These are phyloP conservation scores for Motacilla alba DNA, from an alignment of 2,113 vertebrate species.

Conservation along the genomic window DNA sequence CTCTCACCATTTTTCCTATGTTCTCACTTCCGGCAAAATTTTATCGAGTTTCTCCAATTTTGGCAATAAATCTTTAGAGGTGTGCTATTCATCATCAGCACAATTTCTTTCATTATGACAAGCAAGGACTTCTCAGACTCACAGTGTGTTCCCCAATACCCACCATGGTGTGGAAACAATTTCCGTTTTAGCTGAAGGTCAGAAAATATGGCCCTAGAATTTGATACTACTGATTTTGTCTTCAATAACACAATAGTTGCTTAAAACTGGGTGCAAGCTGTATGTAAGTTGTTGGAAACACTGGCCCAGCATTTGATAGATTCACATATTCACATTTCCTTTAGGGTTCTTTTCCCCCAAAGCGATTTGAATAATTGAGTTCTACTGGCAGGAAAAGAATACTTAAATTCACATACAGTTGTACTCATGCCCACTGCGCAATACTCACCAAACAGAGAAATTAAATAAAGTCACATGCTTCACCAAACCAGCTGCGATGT, in stretches of 20 bases:
- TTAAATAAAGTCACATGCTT: neutral
- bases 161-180: neutral
- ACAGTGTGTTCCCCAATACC: neutral
- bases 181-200: neutral
- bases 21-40: neutral
- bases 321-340: neutral
- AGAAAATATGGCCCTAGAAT: neutral
- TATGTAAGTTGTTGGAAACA: neutral
- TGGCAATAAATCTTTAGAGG: neutral
- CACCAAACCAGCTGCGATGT: neutral
- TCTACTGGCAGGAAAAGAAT: neutral
- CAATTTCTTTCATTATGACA: neutral
- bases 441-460: neutral
- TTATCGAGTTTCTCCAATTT: neutral
- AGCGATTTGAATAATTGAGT: slow-evolving; percentile 6
- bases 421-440: neutral
- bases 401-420: neutral
- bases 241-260: neutral
- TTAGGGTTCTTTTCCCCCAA: neutral
- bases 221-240: neutral
- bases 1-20: neutral
- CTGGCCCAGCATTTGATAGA: neutral
- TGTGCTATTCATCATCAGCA: neutral
- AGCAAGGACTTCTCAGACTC: neutral
- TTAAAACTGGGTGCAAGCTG: neutral